These are phyloP conservation scores for Catocala fraxini DNA, from an alignment of 2,888 invertebrate species.

Conservation along the genomic window DNA sequence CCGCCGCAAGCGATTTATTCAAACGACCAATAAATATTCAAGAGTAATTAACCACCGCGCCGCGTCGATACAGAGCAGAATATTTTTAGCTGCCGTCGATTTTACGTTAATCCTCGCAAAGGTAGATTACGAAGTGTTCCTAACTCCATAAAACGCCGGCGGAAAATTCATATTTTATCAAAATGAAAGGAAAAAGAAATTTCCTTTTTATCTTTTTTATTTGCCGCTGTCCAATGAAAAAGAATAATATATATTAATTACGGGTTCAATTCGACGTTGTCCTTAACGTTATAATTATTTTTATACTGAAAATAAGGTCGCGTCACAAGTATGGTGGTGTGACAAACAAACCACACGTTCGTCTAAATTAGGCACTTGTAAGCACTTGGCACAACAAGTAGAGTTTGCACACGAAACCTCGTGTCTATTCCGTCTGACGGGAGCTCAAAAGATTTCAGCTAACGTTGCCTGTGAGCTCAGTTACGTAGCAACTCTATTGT, in stretches of 20 bases:
- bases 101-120: slow-evolving; percentile 78
- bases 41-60: slow-evolving; percentile 82
- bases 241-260: not conserved
- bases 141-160: slow-evolving; percentile 67
- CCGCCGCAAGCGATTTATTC: slow-evolving; percentile 81
- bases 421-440: slow-evolving; percentile 65
- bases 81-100: slow-evolving; percentile 80
- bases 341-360: slow-evolving; percentile 23
- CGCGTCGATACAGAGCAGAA: slow-evolving; percentile 73
- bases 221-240: slow-evolving; percentile 3
- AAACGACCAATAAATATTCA: slow-evolving; percentile 87
- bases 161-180: slow-evolving; percentile 64
- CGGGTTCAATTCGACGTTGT: not conserved
- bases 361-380: slow-evolving; percentile 59
- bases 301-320: not conserved
- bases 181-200: slow-evolving; percentile 57
- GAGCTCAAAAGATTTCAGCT: slow-evolving; percentile 73
- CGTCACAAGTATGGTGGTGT: not conserved
- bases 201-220: slow-evolving; percentile 41
- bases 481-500: slow-evolving; percentile 70
- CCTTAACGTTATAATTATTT: not conserved
- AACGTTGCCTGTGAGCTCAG: slow-evolving; percentile 62
- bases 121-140: slow-evolving; percentile 79
- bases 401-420: slow-evolving; percentile 63
- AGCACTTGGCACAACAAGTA: slow-evolving; percentile 61